Evolutionary conservation across 53 echinoderm and acorn worm genomes (phyloP), one percentile per base, ranked within the genome.

Genomic region (Echinometra lucunter): DNA sequence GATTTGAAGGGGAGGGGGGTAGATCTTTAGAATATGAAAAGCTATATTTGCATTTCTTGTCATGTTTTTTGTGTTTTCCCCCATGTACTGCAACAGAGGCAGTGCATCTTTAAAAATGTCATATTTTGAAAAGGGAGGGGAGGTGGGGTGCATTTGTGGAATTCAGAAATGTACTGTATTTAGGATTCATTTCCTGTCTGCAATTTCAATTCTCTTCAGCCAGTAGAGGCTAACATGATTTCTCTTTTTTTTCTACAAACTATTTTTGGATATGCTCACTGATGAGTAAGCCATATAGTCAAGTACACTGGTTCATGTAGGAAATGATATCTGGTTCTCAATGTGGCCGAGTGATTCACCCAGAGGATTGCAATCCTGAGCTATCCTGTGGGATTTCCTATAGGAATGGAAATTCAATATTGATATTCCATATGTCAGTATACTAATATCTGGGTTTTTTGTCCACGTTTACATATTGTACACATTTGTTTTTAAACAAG

Each of bases 141-240:
- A 23, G 42, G 81, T 19, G 44, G 81, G 81, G 81, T 42, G 81
- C 19, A 27, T 85, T 30, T 18, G 49, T 85, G 45, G 28, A 85
- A 47, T 49, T 25, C 28, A 10, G 37, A 47, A 27, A 85, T 45
- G 11, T 11, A 25, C n/a, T 85, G 30, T 85, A 53, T 27, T 85
- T 53, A 4, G 12, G 85, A 85, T 85, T 85, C 85, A 85, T 85
- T 85, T 85, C 85, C 85, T 85, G 85, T 85, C n/a, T n/a, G 45
- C 53, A 78, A 16, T 85, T 45, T 45, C 12, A 9, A 6, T 42
- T 45, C 49, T 49, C 15, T 49, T 8, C 49, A 45, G 2, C 49
- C 67, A 32, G 37, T 17, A 60, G 27, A 40, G 67, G 60, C 47
- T 89, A 27, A 23, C 89, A 89, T 89, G 34, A 89, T 18, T 89